phyloP scores from a whole-genome alignment of 1,140 invertebrate genomes.

The Tribolium madens region DNA sequence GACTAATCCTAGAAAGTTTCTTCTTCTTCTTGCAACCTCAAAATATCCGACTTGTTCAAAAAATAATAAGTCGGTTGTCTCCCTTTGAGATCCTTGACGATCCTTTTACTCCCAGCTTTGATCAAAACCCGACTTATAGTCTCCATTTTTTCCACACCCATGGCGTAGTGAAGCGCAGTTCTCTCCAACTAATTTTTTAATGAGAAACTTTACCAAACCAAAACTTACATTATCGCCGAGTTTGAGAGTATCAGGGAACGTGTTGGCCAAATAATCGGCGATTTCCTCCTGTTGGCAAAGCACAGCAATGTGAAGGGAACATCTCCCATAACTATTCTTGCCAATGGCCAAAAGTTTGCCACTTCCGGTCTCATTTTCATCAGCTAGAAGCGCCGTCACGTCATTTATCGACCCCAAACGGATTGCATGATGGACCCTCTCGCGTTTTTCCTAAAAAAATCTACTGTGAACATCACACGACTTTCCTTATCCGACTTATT shows the following conservation, averaged over 20 bases:
- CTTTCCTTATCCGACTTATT: too few species aligned
- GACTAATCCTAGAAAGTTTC: constrained; percentile 67
- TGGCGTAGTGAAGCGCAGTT: constrained; percentile 88
- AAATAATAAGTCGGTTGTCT: constrained; percentile 92
- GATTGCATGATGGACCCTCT: constrained; percentile 81
- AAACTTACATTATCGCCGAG: constrained; percentile 87
- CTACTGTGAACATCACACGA: too few species aligned
- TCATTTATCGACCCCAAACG: constrained; percentile 73
- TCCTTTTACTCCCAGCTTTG: constrained; percentile 82
- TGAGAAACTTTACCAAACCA: not conserved
- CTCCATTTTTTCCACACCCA: constrained; percentile 88
- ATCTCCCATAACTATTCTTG: constrained; percentile 79
- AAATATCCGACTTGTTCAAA: constrained; percentile 90
- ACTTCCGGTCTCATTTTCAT: constrained; percentile 69
- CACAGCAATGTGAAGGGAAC: constrained; percentile 85
- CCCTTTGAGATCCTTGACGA: constrained; percentile 87
- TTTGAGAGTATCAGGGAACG: constrained; percentile 78
- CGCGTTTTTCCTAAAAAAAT: constrained; percentile 76
- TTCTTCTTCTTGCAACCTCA: constrained; percentile 85
- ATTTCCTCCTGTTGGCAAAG: constrained; percentile 83
- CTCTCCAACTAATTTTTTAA: constrained; percentile 78
- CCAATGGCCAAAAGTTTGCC: constrained; percentile 78
- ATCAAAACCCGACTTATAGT: constrained; percentile 83
- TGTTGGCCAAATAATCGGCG: constrained; percentile 78
- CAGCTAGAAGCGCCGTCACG: constrained; percentile 72